Conservation (phyloP, 2,888 invertebrate species). For the Phalera bucephala region DNA sequence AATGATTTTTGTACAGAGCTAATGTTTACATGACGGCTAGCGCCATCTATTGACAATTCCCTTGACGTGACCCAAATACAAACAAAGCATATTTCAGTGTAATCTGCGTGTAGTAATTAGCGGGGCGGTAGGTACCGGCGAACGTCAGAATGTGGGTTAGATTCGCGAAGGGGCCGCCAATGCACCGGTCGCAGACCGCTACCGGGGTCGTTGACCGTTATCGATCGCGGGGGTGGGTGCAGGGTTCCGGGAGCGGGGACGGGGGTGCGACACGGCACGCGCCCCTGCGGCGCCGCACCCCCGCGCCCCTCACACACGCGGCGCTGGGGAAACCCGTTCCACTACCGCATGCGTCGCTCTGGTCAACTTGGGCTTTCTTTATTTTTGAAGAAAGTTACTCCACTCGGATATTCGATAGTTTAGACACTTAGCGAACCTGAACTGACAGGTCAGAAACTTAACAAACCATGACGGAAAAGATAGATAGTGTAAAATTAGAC, state of each 20-base stretch:
- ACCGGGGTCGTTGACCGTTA: slow-evolving; percentile 78
- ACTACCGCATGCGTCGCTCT: slow-evolving; percentile 77
- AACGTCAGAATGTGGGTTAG: slow-evolving; percentile 63
- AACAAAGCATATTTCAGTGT: slow-evolving; percentile 58
- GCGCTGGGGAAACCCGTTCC: slow-evolving; percentile 57
- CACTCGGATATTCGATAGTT: too few relatives aligned
- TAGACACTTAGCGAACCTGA: too few relatives aligned
- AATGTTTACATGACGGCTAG: too few relatives aligned
- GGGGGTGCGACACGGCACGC: slow-evolving; percentile 56
- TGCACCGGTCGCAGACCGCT: slow-evolving; percentile 71
- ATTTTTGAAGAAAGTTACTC: too few relatives aligned
- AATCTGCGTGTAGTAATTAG: slow-evolving; percentile 70
- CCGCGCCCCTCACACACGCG: slow-evolving; percentile 32
- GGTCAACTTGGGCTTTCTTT: slow-evolving; percentile 46
- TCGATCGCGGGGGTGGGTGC: slow-evolving; percentile 69
- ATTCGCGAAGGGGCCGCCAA: slow-evolving; percentile 57
- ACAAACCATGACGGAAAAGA: too few relatives aligned
- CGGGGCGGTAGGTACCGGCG: slow-evolving; percentile 27
- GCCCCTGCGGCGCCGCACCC: slow-evolving; percentile 64
- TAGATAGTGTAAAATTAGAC: too few relatives aligned
- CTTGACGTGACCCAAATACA: slow-evolving; percentile 51
- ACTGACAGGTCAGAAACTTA: too few relatives aligned
- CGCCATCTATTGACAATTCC: too few relatives aligned
- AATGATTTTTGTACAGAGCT: too few relatives aligned
- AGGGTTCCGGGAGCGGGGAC: slow-evolving; percentile 32